Conservation (phyloP, 1,140 invertebrate genomes). For the Oedothorax gibbosus region DNA sequence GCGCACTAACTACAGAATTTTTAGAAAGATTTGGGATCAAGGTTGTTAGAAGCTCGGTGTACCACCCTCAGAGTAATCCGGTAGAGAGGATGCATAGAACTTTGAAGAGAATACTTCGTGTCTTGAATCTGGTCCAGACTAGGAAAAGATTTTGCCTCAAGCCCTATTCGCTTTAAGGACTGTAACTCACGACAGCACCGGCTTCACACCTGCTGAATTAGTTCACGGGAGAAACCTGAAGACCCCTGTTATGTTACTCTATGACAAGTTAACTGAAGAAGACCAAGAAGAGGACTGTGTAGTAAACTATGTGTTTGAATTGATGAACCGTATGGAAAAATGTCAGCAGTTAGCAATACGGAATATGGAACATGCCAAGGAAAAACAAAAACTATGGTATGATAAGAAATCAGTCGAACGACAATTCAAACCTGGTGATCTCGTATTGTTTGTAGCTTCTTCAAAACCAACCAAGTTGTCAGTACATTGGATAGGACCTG, state of each 20-base stretch:
- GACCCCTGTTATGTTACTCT: not conserved
- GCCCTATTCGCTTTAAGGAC: too few relatives aligned
- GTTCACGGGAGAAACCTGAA: not conserved
- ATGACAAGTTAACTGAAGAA: constrained; percentile 5
- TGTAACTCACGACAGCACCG: not conserved
- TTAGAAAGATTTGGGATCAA: constrained; percentile 1
- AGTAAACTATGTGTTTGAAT: constrained; percentile 3
- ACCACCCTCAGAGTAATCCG: constrained; percentile 10
- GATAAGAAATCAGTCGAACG: not conserved
- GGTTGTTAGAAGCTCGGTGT: not conserved
- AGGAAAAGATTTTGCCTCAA: not conserved
- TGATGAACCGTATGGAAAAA: constrained; percentile 2
- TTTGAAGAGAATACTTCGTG: constrained; percentile 29
- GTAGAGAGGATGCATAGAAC: constrained; percentile 17
- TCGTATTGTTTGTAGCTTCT: constrained; percentile 10
- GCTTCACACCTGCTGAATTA: not conserved
- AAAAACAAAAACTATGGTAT: constrained; percentile 18
- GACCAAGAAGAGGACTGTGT: not conserved
- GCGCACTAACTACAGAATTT: not conserved
- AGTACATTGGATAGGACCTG: not conserved
- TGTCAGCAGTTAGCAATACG: constrained; percentile 7
- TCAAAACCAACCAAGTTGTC: constrained; percentile 16
- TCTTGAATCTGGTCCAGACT: not conserved
- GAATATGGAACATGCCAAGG: not conserved
- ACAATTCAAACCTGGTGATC: not conserved